Base-by-base conservation (phyloP, 2,797 vertebrate species). In the Novumbra hubbsi region DNA sequence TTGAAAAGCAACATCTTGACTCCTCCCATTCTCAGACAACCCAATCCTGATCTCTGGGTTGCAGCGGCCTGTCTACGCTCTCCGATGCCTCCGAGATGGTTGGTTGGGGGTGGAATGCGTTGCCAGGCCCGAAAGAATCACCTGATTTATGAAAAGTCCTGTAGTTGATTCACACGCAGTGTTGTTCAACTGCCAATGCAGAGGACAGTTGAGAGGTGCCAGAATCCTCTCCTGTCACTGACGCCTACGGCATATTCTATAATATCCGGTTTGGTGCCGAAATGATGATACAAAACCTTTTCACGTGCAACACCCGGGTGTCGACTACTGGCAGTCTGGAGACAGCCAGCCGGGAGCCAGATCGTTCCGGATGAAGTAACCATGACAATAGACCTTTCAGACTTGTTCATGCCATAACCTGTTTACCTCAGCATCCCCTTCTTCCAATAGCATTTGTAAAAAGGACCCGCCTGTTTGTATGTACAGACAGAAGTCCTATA, bases 21-120 rank as follows among this genome's bases (percentile, higher is more conserved):
- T 66, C 71, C 15, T 30, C 7, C 28, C 27, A 30, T 30, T 24
- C 62, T 72, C 72, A 73, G 72, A 72, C 70, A 76, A 68, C 62
- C 60, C 21, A 32, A 45, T 52, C 57, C 85, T 89, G 91, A 91
- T 91, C 90, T 83, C 70, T 52, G 38, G 49, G 71, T 75, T 32
- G 70, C 89, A 88, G 89, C 80, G 84, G 81, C 32, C 79, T 73
- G 78, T 24, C 71, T 76, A 74, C 79, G 74, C 78, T 78, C 79
- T 76, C 77, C 78, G 70, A 70, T 45, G 69, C 71, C 81, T 71
- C 67, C 72, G 77, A 81, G 67, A 50, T 17, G 21, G 6, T 17
- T 21, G 5, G 5, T n/a, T 16, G 12, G 1, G 7, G 62, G 9
- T 14, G 12, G 8, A 21, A 62, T 27, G 57, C 74, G 28, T 41